Evolutionary conservation across 2,797 vertebrate species (phyloP).

Genomic region (Tolypeutes matacus): DNA sequence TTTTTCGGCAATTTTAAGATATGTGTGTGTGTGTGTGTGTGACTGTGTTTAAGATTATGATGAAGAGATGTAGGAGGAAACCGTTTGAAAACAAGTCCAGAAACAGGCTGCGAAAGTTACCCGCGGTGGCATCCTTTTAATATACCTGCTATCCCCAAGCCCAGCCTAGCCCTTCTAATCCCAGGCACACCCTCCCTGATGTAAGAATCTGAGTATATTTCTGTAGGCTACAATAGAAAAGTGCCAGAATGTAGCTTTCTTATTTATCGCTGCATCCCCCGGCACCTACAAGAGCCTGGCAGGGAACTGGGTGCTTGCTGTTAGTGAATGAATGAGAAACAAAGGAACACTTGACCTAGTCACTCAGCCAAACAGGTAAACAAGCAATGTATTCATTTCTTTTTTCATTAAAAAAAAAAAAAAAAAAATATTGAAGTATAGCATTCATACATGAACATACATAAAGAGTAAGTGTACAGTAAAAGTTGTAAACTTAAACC

Average conservation of each 20-base stretch:
- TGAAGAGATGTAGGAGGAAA: background rate
- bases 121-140: background rate
- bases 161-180: background rate
- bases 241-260: background rate
- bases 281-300: background rate
- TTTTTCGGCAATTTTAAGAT: conserved; percentile 4
- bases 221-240: background rate
- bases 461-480: too few relatives aligned
- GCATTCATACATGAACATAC: too few relatives aligned
- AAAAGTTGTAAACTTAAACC: too few relatives aligned
- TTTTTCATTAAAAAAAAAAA: too few relatives aligned
- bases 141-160: fast-evolving
- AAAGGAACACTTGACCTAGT: background rate
- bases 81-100: background rate
- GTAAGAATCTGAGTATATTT: background rate
- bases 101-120: background rate
- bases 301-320: background rate
- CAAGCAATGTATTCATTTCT: background rate
- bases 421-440: too few relatives aligned
- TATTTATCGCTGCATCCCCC: background rate
- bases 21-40: background rate
- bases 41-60: background rate
- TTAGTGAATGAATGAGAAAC: background rate
- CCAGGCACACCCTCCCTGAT: background rate
- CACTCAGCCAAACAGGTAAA: background rate